A percentile compares a stretch with the other conserved stretches of the same genome.
phyloP scores from a whole-genome alignment of 2,113 vertebrate species.

The Pardalotus punctatus region DNA sequence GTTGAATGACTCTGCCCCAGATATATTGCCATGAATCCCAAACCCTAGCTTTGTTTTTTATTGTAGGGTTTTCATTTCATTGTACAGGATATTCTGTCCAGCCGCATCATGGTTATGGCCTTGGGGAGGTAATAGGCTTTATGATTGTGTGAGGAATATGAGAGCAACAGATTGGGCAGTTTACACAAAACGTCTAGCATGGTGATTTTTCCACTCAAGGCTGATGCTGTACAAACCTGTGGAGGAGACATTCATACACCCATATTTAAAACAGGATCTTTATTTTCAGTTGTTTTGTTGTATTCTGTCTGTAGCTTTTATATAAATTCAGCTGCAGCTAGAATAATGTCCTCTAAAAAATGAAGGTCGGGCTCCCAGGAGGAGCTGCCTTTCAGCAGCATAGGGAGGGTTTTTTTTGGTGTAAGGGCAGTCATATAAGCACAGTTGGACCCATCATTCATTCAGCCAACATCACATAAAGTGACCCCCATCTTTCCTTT shows the following conservation, averaged over 20 bases:
- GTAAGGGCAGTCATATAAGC: not conserved
- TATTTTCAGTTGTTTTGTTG: not conserved
- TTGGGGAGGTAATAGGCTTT: constrained; percentile 11
- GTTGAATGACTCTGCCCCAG: not conserved
- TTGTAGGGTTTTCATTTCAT: not conserved
- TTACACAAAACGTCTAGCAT: not conserved
- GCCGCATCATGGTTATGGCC: not conserved
- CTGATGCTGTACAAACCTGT: not conserved
- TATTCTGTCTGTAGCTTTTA: not conserved
- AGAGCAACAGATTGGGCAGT: not conserved
- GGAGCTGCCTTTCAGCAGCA: not conserved
- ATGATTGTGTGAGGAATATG: not conserved
- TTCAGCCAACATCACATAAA: not conserved
- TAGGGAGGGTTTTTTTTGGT: not conserved
- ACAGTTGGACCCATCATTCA: not conserved
- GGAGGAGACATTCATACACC: not conserved
- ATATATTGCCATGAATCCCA: not conserved
- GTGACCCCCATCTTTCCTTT: not conserved
- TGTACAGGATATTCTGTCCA: not conserved
- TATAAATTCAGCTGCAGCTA: not conserved
- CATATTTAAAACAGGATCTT: not conserved
- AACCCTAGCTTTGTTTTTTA: constrained; percentile 1
- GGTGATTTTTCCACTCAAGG: constrained; percentile 8
- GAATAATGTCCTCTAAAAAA: not conserved
- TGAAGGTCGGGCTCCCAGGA: not conserved